These are phyloP conservation scores for Laupala kohalensis DNA, from an alignment of 1,140 invertebrate species.

Conservation along the genomic window DNA sequence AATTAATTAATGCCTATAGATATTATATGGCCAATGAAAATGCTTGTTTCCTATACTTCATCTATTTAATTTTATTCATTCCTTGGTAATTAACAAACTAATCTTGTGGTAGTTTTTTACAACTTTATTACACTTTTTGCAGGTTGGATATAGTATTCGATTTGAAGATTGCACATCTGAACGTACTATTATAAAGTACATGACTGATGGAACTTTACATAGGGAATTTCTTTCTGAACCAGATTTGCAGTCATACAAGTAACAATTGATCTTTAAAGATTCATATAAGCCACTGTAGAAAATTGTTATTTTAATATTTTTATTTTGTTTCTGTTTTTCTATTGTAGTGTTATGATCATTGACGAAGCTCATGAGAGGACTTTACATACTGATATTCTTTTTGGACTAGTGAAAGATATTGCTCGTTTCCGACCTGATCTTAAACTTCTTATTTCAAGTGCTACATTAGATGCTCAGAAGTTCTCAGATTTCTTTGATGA, in stretches of 20 bases:
- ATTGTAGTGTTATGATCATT: conserved; percentile 87
- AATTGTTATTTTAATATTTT: not conserved
- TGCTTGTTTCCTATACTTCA: not conserved
- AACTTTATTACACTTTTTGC: conserved; percentile 14
- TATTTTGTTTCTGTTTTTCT: not conserved
- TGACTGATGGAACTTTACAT: conserved; percentile 98
- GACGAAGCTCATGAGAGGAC: conserved; percentile 99
- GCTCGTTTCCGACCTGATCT: conserved; percentile 85
- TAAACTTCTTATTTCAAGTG: conserved; percentile 94
- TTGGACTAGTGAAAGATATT: conserved; percentile 97
- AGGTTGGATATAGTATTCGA: conserved; percentile 64
- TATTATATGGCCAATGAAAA: too few relatives aligned
- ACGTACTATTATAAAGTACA: conserved; percentile 83
- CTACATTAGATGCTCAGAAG: conserved; percentile 94
- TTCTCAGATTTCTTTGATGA: conserved; percentile 98
- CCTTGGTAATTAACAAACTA: not conserved
- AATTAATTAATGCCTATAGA: too few relatives aligned
- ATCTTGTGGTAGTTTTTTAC: not conserved
- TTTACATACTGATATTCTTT: conserved; percentile 94
- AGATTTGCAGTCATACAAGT: conserved; percentile 77
- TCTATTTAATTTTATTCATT: not conserved
- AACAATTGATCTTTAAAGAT: not conserved
- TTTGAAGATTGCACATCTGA: conserved; percentile 72
- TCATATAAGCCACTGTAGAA: not conserved
- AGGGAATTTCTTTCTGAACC: conserved; percentile 96